Percentiles rank a stretch among this genome's conserved stretches.
Conservation (phyloP, 2,888 invertebrate genomes). For the Acanthoscelides obtectus region DNA sequence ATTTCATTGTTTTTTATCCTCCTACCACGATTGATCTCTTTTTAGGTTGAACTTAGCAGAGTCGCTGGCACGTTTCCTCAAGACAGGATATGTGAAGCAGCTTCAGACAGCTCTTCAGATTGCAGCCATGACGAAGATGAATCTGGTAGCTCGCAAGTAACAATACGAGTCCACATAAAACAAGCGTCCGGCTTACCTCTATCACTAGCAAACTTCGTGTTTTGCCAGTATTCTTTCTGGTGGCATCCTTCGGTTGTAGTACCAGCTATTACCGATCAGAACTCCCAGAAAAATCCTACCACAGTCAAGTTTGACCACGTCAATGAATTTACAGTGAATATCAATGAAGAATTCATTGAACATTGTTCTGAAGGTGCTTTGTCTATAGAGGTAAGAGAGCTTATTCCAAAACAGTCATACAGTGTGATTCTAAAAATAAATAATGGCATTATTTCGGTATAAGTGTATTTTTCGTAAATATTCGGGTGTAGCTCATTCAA, state of each 20-base stretch:
- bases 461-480: too few species aligned
- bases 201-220: conserved; percentile 89
- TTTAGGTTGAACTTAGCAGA: conserved; percentile 82
- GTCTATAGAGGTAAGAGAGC: conserved; percentile 74
- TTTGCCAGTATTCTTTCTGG: conserved; percentile 97
- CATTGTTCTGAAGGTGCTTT: conserved; percentile 94
- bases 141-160: conserved; percentile 49
- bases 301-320: conserved; percentile 80
- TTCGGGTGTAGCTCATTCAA: too few species aligned
- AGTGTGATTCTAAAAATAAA: too few species aligned
- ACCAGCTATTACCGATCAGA: conserved; percentile 61
- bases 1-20: not conserved
- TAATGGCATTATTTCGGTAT: too few species aligned
- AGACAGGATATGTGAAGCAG: conserved; percentile 83
- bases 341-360: conserved; percentile 95
- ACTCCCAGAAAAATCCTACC: conserved; percentile 55
- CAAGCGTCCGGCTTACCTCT: conserved; percentile 90
- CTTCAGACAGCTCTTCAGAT: conserved; percentile 76
- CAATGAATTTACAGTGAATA: conserved; percentile 79
- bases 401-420: too few species aligned
- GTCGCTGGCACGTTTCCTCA: conserved; percentile 81
- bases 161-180: conserved; percentile 82
- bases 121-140: conserved; percentile 72
- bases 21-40: conserved; percentile 8
- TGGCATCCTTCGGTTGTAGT: conserved; percentile 80